phyloP scores from a whole-genome alignment of 2,888 invertebrate species.

The Nomada ruficornis region DNA sequence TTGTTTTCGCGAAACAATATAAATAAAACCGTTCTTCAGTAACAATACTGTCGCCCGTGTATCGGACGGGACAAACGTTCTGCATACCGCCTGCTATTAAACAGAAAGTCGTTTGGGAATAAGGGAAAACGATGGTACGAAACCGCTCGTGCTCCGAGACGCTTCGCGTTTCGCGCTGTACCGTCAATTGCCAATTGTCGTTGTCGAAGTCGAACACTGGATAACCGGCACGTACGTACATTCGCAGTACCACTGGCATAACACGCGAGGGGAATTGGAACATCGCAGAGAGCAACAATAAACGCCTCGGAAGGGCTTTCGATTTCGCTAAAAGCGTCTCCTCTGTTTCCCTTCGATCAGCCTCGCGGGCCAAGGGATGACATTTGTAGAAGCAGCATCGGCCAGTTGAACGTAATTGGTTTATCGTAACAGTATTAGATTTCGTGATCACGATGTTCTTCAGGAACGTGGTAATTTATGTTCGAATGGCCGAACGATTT shows the following conservation, averaged over 20 bases:
- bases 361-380: not conserved
- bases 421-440: not conserved
- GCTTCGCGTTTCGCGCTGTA: not conserved
- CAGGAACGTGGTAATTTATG: too few species aligned
- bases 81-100: not conserved
- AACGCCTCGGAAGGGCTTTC: conserved; percentile 9
- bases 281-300: conserved; percentile 21
- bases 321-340: conserved; percentile 2
- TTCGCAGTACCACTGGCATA: conserved; percentile 10
- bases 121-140: conserved; percentile 16
- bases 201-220: conserved; percentile 30
- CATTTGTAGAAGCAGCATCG: too few species aligned
- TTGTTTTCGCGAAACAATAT: too few species aligned
- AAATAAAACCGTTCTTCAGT: not conserved
- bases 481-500: too few species aligned
- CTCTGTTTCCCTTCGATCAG: too few species aligned
- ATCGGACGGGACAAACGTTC: too few species aligned
- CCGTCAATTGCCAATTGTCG: conserved; percentile 19
- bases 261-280: conserved; percentile 39
- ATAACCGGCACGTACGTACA: conserved; percentile 9
- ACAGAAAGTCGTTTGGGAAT: not conserved
- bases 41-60: not conserved
- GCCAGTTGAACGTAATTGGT: conserved; percentile 11
- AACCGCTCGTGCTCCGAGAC: not conserved
- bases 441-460: too few species aligned